Evolutionary conservation across 2,888 invertebrate species (phyloP), one percentile per base, ranked within the genome.

Genomic region (Odontomyia ornata): DNA sequence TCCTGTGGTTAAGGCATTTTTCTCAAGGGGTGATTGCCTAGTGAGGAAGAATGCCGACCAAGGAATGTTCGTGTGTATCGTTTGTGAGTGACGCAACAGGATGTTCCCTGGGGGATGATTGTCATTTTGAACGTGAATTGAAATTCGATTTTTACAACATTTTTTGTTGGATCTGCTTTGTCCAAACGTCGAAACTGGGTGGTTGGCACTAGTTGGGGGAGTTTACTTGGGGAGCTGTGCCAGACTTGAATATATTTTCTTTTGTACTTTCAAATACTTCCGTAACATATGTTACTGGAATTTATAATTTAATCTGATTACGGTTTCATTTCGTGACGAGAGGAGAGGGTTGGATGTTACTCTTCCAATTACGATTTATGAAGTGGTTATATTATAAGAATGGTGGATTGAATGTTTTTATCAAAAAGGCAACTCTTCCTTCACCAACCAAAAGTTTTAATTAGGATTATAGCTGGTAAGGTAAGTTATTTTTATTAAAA

Each of bases 51-150:
- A 57, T 75, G 23, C 23, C 21, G 28, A 27, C 36, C 57, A 21
- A 28, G 56, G 15, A 52, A 30, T 56, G 27, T n/a, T 15, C 21
- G 11, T 27, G 28, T 56, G n/a, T 9, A 28, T 15, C 3, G 27
- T 60, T 47, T 56, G 52, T 28, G 36, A 25, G 30, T 52, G 72
- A 36, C 75, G 75, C 75, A 75, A 75, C 75, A 75, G 75, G 75
- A 75, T 75, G 75, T 62, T 75, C 75, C 64, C 75, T 47, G n/a
- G 75, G 47, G 75, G 47, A 43, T 64, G 64, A 47, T 75, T 75
- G 75, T 75, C 57, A 57, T 62, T 75, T 75, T 15, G 64, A 64
- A 75, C 75, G 75, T 64, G 64, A 46, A 75, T 62, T 62, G 75
- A 75, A 64, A 75, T 75, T 64, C 75, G 46, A 64, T 75, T 75